Evolutionary conservation across 1,140 invertebrate genomes (phyloP), one percentile per base, ranked within the genome.

Genomic region (Tetramorium simillimum): DNA sequence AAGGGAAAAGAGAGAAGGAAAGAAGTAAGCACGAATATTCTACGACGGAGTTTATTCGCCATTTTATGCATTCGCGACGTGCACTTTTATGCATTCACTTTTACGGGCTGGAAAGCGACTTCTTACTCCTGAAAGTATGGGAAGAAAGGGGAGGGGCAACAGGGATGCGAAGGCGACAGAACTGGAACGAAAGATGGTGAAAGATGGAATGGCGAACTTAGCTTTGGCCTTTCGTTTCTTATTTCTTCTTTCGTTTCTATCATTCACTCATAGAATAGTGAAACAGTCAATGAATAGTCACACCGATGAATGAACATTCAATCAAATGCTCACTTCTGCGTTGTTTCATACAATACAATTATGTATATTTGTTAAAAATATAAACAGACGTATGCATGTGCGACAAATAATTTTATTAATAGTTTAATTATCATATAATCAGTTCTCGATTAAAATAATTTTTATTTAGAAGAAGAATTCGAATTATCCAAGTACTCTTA

Each of bases 71-170:
- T 91, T 93, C 91, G 91, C 82, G 91, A 82, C 80, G 90, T 90
- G 84, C 84, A 82, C 90, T 89, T 93, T 92, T 92, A 93, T 92
- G 91, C 91, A 93, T 93, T 92, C 92, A 89, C 88, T 93, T 93
- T 91, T 91, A 90, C 89, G 88, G 78, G 72, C 46, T 77, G 76
- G 76, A 92, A 89, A 92, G 88, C 90, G 91, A 87, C 88, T 91
- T 86, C 89, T 90, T 90, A 86, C 49, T 87, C 37, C 46, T 58
- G 9, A 65, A 12, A 60, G 70, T 78, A 58, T 28, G 65, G 58
- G 21, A 12, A 46, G 46, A 1, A n/a, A n/a, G 51, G 51, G 51
- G 51, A n/a, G 16, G 18, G 46, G 24, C 10, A 24, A 12, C 7
- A 21, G 46, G 60, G 49, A 58, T 16, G 63, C 49, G 53, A n/a